Evolutionary conservation across 1,140 invertebrate genomes (phyloP), one percentile per base, ranked within the genome.

Genomic region (Uloborus diversus): DNA sequence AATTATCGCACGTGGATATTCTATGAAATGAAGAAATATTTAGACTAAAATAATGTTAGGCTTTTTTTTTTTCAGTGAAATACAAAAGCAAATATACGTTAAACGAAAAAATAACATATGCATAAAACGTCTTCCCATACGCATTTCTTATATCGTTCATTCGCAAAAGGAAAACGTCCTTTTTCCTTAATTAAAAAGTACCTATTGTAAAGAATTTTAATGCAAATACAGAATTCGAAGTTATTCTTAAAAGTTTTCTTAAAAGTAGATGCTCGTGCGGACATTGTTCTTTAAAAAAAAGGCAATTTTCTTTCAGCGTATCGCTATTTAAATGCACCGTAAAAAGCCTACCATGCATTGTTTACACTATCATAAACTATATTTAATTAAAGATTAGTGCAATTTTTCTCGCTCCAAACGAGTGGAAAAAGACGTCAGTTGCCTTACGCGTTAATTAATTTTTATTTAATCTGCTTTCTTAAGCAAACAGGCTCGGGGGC

Each of bases 381-480:
- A 75, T 75, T 75, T 75, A 75, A 75, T 75, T 75, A 75, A 75
- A 75, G 71, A 75, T 75, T 75, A 75, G 59, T 53, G 71, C 71
- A 75, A 75, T 64, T 75, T 75, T 75, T 64, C 59, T 64, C 71
- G 59, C 61, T 64, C 42, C 62, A n/a, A 64, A 64, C n/a, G 71
- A 49, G 59, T 25, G 14, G 64, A 75, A 75, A 75, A 75, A 75
- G 59, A 62, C 71, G 42, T 62, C 71, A 75, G 57, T 75, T 75
- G 71, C 59, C 59, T 75, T 75, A 64, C 59, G 71, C 71, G 71
- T 75, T 75, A 75, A 75, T 75, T 75, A 75, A 75, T 75, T 75
- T 75, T 75, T 75, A 75, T 75, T 75, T 75, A 75, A 75, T 75
- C 71, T 75, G 71, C 71, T 64, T 75, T 75, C 71, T 62, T 64